Percentiles rank a stretch among this genome's conserved stretches.
phyloP scores from a whole-genome alignment of 2,797 vertebrate genomes.

The Etheostoma perlongum region DNA sequence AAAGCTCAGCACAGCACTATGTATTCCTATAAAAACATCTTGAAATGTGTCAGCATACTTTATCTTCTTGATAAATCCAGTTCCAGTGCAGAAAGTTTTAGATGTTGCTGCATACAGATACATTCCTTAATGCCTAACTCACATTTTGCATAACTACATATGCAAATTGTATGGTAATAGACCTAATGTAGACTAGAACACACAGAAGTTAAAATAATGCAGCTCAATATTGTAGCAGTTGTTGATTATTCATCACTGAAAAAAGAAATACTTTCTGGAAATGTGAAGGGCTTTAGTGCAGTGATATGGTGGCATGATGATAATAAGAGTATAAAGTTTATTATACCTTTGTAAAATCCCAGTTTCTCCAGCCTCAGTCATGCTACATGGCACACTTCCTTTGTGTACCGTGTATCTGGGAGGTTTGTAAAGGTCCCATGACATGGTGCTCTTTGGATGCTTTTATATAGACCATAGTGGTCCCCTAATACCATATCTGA shows the following conservation, averaged over 20 bases:
- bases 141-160: constrained; percentile 2
- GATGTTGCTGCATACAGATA: neutral
- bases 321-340: neutral
- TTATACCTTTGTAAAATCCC: constrained; percentile 7
- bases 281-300: neutral
- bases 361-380: constrained; percentile 4
- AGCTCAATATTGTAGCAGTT: neutral
- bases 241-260: constrained; percentile 7
- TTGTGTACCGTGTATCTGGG: neutral
- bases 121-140: neutral
- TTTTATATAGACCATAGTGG: too few relatives aligned
- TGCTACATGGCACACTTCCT: neutral
- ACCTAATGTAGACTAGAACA: neutral
- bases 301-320: neutral
- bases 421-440: constrained; percentile 22
- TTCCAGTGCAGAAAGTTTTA: neutral
- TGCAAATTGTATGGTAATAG: neutral
- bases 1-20: neutral
- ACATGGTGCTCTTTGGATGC: too few relatives aligned
- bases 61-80: neutral
- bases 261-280: neutral
- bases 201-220: neutral
- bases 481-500: too few relatives aligned
- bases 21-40: neutral
- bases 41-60: neutral